These are phyloP conservation scores for Anguilla rostrata DNA, from an alignment of 2,113 vertebrate species.

Conservation along the genomic window DNA sequence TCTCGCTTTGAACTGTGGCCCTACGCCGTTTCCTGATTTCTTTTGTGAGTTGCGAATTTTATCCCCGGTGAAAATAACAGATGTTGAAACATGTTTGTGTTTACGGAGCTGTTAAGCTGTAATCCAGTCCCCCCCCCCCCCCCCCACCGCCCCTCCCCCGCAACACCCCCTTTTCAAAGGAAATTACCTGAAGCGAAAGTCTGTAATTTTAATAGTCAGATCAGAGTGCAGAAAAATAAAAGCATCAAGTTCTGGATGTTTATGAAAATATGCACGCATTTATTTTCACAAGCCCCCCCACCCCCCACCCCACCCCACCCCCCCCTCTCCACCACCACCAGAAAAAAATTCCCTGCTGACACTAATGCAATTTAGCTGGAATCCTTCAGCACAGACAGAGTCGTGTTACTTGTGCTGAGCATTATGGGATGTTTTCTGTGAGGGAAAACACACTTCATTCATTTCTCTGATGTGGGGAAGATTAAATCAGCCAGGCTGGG, in stretches of 20 bases:
- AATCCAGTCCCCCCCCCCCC: neutral
- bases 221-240: constrained; percentile 3
- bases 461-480: neutral
- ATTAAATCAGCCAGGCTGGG: constrained; percentile 1
- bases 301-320: too few species aligned
- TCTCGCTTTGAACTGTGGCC: neutral
- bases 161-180: constrained; percentile 1
- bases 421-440: neutral
- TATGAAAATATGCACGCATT: neutral
- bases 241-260: neutral
- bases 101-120: neutral
- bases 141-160: neutral
- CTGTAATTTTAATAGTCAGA: neutral
- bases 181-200: constrained; percentile 9
- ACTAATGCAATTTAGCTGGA: constrained; percentile 6
- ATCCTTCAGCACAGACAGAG: neutral
- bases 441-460: neutral
- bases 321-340: neutral
- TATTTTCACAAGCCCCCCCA: neutral
- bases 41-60: neutral
- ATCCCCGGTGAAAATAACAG: neutral
- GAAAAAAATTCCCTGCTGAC: neutral
- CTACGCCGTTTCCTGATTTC: neutral
- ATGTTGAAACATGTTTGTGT: constrained; percentile 5
- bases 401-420: neutral